These are phyloP conservation scores for Psittacula cyanocephala DNA, from an alignment of 2,113 vertebrate species.

Conservation along the genomic window DNA sequence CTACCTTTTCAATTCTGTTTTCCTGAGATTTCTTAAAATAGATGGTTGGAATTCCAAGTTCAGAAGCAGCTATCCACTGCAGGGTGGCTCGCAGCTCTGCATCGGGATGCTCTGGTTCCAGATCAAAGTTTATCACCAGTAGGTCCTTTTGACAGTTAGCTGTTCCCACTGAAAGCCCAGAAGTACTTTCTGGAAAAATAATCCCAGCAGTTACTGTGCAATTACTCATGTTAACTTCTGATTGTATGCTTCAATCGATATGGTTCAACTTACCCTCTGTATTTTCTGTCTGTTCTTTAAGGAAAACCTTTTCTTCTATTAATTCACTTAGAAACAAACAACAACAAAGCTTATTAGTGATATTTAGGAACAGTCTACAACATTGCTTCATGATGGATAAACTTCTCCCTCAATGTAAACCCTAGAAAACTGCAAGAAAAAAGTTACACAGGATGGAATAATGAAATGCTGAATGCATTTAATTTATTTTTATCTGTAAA, in stretches of 20 bases:
- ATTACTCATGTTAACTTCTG: not conserved
- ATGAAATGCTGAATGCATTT: not conserved
- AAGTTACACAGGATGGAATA: not conserved
- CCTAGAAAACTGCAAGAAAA: conserved; percentile 47
- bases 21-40: conserved; percentile 92
- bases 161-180: conserved; percentile 68
- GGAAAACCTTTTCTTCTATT: conserved; percentile 79
- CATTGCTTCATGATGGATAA: conserved; percentile 39
- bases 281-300: conserved; percentile 78
- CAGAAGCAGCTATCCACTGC: conserved; percentile 96
- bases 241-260: not conserved
- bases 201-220: conserved; percentile 30
- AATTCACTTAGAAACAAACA: conserved; percentile 82
- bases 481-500: not conserved
- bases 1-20: conserved; percentile 86
- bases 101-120: conserved; percentile 83
- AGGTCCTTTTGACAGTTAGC: conserved; percentile 77
- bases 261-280: conserved; percentile 82
- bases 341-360: conserved; percentile 68
- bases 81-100: conserved; percentile 85
- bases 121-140: conserved; percentile 90
- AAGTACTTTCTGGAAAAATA: conserved; percentile 76
- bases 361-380: conserved; percentile 44
- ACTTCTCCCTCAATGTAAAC: conserved; percentile 17
- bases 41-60: conserved; percentile 88